Percentiles rank a stretch among this genome's conserved stretches.
Conservation (phyloP, 2,113 vertebrate species). For the Pteropus alecto region DNA sequence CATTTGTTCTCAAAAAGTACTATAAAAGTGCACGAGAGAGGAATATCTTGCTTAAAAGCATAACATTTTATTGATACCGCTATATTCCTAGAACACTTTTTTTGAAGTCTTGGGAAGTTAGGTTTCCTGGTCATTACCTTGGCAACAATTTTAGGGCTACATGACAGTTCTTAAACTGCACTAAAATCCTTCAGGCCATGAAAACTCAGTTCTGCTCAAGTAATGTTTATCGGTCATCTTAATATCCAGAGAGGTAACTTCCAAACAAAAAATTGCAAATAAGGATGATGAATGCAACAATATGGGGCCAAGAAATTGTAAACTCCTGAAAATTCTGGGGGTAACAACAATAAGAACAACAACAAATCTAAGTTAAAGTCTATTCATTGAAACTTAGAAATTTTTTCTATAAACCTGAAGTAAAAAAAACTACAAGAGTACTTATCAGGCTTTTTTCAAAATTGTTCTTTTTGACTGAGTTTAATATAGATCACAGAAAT, state of each 20-base stretch:
- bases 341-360: not conserved
- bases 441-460: not conserved
- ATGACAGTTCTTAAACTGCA: not conserved
- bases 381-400: not conserved
- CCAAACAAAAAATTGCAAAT: conserved; percentile 26
- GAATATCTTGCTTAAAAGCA: not conserved
- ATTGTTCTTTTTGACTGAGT: not conserved
- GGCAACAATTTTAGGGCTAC: not conserved
- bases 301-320: not conserved
- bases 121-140: conserved; percentile 20
- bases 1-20: not conserved
- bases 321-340: not conserved
- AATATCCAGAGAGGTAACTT: not conserved
- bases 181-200: not conserved
- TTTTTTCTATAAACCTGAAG: not conserved
- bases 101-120: not conserved
- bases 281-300: not conserved
- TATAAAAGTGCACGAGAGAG: not conserved
- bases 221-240: conserved; percentile 8
- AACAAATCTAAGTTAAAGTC: not conserved
- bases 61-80: not conserved
- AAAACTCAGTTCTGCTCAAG: not conserved
- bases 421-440: not conserved
- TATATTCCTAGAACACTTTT: not conserved
- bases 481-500: not conserved